Percentiles rank a stretch among this genome's conserved stretches.
These are phyloP conservation scores for Drosophila varians DNA, from an alignment of 1,140 invertebrate genomes.

Conservation along the genomic window DNA sequence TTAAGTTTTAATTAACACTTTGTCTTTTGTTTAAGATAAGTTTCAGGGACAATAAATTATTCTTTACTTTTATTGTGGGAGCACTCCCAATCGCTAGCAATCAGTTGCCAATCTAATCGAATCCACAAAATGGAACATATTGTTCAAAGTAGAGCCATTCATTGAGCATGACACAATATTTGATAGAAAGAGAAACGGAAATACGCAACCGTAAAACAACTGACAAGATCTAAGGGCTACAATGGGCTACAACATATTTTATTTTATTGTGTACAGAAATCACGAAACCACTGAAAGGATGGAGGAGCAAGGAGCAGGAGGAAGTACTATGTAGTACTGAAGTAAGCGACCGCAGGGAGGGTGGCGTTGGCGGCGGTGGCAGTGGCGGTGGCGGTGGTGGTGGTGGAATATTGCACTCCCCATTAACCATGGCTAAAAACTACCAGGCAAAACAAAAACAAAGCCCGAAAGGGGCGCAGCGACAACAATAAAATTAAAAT, in stretches of 20 bases:
- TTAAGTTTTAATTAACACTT: too few species aligned
- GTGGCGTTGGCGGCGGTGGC: constrained; percentile 33
- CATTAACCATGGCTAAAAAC: constrained; percentile 19
- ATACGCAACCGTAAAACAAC: constrained; percentile 30
- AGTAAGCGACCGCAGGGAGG: constrained; percentile 48
- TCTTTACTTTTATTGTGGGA: not conserved
- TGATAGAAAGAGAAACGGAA: constrained; percentile 36
- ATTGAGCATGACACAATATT: constrained; percentile 60
- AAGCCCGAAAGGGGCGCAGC: constrained; percentile 42
- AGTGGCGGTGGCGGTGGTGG: constrained; percentile 35
- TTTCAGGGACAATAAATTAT: not conserved
- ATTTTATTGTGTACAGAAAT: constrained; percentile 25
- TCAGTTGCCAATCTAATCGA: constrained; percentile 34
- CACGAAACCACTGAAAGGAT: constrained; percentile 47
- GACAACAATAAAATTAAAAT: constrained; percentile 76
- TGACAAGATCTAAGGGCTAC: constrained; percentile 22
- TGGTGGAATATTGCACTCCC: constrained; percentile 43
- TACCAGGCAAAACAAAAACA: constrained; percentile 45
- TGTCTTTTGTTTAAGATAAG: too few species aligned
- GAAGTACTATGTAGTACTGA: constrained; percentile 6
- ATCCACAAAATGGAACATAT: constrained; percentile 22
- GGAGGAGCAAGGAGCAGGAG: not conserved
- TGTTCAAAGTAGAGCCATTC: constrained; percentile 18
- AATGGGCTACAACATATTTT: constrained; percentile 30
- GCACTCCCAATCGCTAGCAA: not conserved